Evolutionary conservation across 2,113 vertebrate genomes (phyloP).

Genomic region (Pteruthius melanotis): DNA sequence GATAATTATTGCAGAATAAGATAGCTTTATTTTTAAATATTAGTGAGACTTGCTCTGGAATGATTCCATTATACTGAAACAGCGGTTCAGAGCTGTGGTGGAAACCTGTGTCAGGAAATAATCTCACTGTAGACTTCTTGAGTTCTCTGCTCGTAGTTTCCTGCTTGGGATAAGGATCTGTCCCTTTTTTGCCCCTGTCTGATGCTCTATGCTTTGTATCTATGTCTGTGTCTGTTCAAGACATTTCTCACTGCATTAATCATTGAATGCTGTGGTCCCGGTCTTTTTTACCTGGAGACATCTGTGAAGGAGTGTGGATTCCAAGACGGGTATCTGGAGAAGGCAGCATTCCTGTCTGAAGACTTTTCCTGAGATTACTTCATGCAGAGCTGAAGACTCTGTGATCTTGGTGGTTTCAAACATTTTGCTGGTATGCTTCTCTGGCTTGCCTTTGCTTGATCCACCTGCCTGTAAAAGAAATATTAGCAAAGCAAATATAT

Average conservation of each 20-base stretch:
- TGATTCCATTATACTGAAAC: not conserved
- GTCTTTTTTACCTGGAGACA: not conserved
- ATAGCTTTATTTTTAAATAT: not conserved
- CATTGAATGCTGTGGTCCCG: not conserved
- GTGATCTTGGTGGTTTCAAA: not conserved
- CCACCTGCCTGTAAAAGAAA: not conserved
- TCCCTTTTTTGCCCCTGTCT: not conserved
- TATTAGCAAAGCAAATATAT: not conserved
- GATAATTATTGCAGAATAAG: not conserved
- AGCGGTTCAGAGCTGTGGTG: not conserved
- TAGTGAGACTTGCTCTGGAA: not conserved
- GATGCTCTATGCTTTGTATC: not conserved
- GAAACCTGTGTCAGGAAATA: not conserved
- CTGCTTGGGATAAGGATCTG: not conserved
- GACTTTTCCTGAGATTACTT: not conserved
- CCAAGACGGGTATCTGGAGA: not conserved
- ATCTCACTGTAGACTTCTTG: not conserved
- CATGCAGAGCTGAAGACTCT: not conserved
- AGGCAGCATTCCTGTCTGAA: not conserved
- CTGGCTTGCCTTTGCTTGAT: not conserved
- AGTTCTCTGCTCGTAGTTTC: not conserved
- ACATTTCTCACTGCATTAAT: not conserved
- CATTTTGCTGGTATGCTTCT: not conserved
- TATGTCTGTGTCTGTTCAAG: not conserved
- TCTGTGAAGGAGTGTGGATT: not conserved